Conservation (phyloP, 1,140 invertebrate genomes). For the Coptotermes formosanus region DNA sequence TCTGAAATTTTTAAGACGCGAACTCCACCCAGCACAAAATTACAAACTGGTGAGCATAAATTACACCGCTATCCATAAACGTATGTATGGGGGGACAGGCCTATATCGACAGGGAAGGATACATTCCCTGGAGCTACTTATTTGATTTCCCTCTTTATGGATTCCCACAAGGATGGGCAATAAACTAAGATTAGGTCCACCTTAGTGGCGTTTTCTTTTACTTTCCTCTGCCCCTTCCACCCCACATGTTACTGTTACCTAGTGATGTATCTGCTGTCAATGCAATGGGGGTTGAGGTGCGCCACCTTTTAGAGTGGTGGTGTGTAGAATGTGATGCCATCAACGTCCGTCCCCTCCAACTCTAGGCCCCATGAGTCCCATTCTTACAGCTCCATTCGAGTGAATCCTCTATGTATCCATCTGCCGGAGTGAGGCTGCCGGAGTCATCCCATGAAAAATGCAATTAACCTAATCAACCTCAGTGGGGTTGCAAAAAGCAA, state of each 20-base stretch:
- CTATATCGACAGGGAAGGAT: not conserved
- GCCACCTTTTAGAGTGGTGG: not conserved
- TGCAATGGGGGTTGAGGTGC: not conserved
- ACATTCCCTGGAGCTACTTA: not conserved
- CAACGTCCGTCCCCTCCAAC: not conserved
- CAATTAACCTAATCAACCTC: slow-evolving; percentile 18
- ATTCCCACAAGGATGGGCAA: not conserved
- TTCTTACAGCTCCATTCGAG: slow-evolving; percentile 15
- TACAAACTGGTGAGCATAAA: not conserved
- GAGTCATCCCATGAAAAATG: slow-evolving; percentile 18
- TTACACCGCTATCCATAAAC: not conserved
- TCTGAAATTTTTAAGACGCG: too few species aligned
- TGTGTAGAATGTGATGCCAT: slow-evolving; percentile 16
- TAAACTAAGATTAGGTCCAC: slow-evolving; percentile 9
- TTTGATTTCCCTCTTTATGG: slow-evolving; percentile 11
- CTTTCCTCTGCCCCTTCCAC: not conserved
- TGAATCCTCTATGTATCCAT: not conserved
- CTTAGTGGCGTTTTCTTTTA: slow-evolving; percentile 7
- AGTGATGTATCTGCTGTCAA: slow-evolving; percentile 12
- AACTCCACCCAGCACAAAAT: not conserved
- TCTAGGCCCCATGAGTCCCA: not conserved
- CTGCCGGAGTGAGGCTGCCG: not conserved
- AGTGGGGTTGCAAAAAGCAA: slow-evolving; percentile 8
- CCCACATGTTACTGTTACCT: not conserved
- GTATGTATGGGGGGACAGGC: not conserved